Conservation (phyloP, 2,797 vertebrate genomes). For the Lerista edwardsae region DNA sequence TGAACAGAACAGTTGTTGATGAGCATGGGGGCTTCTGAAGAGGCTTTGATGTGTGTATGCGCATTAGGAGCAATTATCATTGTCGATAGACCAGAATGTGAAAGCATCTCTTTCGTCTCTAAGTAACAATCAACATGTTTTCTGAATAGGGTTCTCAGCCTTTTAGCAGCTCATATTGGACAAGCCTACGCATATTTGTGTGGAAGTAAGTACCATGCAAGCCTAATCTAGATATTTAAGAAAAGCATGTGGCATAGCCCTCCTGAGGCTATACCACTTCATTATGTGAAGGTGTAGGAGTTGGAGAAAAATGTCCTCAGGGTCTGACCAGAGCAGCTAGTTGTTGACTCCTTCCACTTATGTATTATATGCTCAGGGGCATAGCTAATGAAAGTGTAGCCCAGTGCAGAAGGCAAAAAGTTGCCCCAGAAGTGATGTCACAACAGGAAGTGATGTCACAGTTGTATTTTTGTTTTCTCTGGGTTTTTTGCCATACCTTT, state of each 20-base stretch:
- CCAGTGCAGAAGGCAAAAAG: no score
- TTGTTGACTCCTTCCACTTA: neutral
- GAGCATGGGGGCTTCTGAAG: neutral
- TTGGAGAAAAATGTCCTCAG: neutral
- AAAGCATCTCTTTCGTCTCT: no score
- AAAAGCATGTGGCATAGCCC: neutral
- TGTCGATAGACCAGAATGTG: neutral
- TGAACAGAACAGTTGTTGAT: neutral
- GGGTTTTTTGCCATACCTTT: no score
- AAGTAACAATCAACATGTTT: neutral
- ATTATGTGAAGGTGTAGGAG: neutral
- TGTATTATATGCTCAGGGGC: no score
- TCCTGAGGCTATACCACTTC: neutral
- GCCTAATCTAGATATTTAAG: neutral
- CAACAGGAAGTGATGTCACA: no score
- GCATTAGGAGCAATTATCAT: neutral
- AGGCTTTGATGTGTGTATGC: neutral
- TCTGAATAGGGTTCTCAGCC: neutral
- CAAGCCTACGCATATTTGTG: neutral
- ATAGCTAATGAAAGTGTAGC: no score
- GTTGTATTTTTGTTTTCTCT: no score
- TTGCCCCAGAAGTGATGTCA: no score
- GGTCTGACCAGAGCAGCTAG: neutral
- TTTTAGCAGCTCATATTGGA: neutral
- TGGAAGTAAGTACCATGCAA: neutral